Evolutionary conservation across 2,113 vertebrate genomes (phyloP).

Genomic region (Micromys minutus): DNA sequence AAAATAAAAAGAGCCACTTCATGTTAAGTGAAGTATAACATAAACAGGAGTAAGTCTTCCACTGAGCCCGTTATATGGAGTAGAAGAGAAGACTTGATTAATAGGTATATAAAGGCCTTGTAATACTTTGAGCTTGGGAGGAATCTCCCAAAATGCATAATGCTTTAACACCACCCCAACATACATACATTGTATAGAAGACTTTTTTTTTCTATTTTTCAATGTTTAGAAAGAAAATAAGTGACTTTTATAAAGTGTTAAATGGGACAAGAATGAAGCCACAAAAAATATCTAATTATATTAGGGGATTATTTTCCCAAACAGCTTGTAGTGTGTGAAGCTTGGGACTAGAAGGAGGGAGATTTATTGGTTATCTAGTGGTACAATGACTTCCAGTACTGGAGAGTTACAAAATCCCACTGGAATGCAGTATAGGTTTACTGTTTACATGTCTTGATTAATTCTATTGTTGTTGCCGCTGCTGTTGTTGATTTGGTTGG

Average conservation of each 20-base stretch:
- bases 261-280: slow-evolving; percentile 4
- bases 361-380: background rate
- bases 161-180: background rate
- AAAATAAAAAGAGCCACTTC: slow-evolving; percentile 30
- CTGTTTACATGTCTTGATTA: background rate
- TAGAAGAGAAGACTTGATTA: slow-evolving; percentile 8
- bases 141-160: background rate
- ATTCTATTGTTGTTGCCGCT: background rate
- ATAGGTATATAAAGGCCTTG: background rate
- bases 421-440: background rate
- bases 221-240: background rate
- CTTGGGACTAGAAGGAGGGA: background rate
- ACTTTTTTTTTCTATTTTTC: background rate
- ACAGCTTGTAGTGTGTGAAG: background rate
- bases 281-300: background rate
- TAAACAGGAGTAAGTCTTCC: background rate
- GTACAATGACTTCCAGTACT: background rate
- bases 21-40: slow-evolving; percentile 27
- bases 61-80: background rate
- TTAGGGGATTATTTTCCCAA: background rate
- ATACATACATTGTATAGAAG: background rate
- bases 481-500: background rate
- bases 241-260: background rate
- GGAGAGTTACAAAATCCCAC: background rate
- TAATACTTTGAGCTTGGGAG: background rate